phyloP scores from a whole-genome alignment of 2,797 vertebrate species.

The Alauda arvensis region DNA sequence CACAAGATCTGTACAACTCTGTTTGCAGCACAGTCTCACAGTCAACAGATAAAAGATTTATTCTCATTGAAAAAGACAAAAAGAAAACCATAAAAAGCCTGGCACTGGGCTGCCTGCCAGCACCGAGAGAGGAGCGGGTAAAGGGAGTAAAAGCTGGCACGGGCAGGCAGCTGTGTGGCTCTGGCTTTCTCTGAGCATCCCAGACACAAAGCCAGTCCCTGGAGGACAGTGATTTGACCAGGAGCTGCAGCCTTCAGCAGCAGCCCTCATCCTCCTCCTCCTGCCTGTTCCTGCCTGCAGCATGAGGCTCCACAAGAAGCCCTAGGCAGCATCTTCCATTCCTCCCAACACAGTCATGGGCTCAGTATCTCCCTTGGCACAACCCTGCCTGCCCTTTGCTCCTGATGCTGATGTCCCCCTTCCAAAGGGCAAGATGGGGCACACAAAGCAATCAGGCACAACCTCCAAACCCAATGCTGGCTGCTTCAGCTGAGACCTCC shows the following conservation, averaged over 20 bases:
- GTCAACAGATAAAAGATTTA: conserved; percentile 35
- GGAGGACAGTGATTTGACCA: fast-evolving
- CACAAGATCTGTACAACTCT: neutral
- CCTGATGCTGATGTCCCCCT: fast-evolving
- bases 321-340: neutral
- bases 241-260: neutral
- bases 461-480: fast-evolving
- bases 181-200: neutral
- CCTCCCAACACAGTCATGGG: neutral
- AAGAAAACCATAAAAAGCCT: conserved; percentile 16
- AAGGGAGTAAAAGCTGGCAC: neutral
- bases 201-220: neutral
- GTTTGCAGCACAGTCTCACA: conserved; percentile 1
- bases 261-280: neutral
- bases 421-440: neutral
- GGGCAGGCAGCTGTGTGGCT: neutral
- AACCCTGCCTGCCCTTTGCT: neutral
- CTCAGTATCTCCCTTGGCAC: neutral
- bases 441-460: neutral
- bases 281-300: neutral
- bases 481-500: neutral
- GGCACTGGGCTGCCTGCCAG: neutral
- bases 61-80: conserved; percentile 34
- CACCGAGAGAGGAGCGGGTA: neutral
- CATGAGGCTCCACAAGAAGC: neutral